A percentile compares a stretch with the other conserved stretches of the same genome.
Conservation (phyloP, 2,797 vertebrate genomes). For the Coracias cyanogaster region DNA sequence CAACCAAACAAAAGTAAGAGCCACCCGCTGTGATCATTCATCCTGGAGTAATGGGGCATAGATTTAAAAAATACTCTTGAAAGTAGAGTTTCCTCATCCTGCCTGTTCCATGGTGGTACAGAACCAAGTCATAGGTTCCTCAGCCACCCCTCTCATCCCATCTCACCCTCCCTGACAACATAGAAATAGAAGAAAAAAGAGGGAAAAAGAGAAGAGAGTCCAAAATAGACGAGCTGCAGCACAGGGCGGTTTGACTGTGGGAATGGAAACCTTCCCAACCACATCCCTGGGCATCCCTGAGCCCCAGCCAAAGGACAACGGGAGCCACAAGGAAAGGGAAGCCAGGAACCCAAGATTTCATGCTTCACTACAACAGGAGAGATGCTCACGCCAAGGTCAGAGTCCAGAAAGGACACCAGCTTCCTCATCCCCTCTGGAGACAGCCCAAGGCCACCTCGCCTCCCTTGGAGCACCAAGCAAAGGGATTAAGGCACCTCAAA, state of each 20-base stretch:
- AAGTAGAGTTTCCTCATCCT: background rate
- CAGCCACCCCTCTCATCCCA: background rate
- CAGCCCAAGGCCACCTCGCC: background rate
- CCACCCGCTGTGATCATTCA: background rate
- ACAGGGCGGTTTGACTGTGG: rapidly evolving
- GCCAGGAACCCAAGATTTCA: background rate
- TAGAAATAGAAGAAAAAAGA: background rate
- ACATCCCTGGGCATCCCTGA: background rate
- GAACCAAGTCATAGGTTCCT: background rate
- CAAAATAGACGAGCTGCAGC: background rate
- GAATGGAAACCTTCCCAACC: background rate
- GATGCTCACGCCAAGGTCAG: background rate
- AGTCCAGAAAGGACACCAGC: rapidly evolving
- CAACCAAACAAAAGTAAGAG: too few relatives aligned
- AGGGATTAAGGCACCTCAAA: background rate
- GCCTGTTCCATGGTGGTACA: rapidly evolving
- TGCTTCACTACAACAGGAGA: rapidly evolving
- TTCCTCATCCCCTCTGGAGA: background rate
- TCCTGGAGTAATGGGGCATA: rapidly evolving
- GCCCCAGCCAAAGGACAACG: background rate
- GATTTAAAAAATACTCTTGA: background rate
- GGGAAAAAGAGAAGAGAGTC: background rate
- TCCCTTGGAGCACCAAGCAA: background rate
- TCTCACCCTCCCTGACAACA: background rate
- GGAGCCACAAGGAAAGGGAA: background rate